phyloP scores from a whole-genome alignment of 2,113 vertebrate species.

The Pongo pygmaeus region DNA sequence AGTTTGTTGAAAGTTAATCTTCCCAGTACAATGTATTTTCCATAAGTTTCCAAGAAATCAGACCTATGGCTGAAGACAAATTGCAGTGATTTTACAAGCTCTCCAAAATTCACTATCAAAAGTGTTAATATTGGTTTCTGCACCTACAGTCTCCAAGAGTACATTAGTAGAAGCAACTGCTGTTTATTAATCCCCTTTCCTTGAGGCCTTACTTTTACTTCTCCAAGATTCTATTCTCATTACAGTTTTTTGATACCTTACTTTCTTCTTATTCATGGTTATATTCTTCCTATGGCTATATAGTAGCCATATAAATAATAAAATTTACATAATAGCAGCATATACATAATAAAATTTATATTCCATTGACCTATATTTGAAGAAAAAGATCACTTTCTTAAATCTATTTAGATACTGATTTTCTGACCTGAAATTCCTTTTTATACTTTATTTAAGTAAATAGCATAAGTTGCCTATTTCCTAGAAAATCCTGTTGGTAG shows the following conservation, averaged over 20 bases:
- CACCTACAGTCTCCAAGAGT: neutral
- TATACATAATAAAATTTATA: neutral
- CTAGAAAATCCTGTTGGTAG: conserved; percentile 10
- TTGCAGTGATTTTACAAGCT: neutral
- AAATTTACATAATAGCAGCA: no score
- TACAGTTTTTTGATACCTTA: neutral
- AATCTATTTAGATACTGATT: neutral
- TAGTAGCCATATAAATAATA: no score
- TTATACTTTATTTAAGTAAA: conserved; percentile 37
- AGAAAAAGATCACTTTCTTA: neutral
- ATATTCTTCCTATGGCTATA: neutral
- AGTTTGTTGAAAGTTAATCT: neutral
- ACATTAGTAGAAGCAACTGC: neutral
- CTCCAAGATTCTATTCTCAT: neutral
- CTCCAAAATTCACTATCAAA: neutral
- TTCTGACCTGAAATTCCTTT: neutral
- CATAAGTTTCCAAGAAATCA: neutral
- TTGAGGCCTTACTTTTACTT: neutral
- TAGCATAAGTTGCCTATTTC: neutral
- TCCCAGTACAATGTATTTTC: no score
- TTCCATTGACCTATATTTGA: neutral
- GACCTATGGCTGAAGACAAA: neutral
- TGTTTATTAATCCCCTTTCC: neutral
- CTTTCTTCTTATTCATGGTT: neutral
- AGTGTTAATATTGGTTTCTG: neutral